phyloP scores from a whole-genome alignment of 2,888 invertebrate genomes.

The Blastobasis adustella region DNA sequence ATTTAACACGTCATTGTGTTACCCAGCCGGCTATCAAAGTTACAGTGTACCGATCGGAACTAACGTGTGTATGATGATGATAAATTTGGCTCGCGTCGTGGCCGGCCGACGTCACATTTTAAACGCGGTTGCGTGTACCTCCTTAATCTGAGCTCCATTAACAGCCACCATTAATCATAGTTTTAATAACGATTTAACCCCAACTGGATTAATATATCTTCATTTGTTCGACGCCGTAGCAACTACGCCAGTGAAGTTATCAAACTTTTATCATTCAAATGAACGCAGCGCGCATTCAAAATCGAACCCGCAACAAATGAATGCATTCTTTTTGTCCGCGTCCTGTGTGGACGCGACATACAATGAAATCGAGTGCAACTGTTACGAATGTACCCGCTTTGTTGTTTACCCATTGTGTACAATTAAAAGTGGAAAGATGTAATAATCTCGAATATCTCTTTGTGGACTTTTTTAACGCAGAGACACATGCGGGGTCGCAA shows the following conservation, averaged over 20 bases:
- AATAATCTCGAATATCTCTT: constrained; percentile 69
- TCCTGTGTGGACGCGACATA: constrained; percentile 12
- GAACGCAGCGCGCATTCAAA: constrained; percentile 45
- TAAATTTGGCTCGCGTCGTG: constrained; percentile 54
- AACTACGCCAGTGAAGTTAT: constrained; percentile 34
- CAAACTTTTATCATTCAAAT: constrained; percentile 69
- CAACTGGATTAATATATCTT: constrained; percentile 73
- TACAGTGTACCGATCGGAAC: constrained; percentile 32
- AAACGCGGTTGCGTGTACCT: constrained; percentile 58
- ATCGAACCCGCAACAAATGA: constrained; percentile 56
- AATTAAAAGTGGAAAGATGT: constrained; percentile 71
- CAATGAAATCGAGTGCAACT: constrained; percentile 60
- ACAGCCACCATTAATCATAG: constrained; percentile 69
- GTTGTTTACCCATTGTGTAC: constrained; percentile 69
- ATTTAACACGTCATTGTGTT: constrained; percentile 33
- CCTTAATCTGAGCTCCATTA: constrained; percentile 70
- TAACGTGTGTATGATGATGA: constrained; percentile 63
- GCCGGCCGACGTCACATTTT: constrained; percentile 53
- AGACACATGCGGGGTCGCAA: constrained; percentile 66
- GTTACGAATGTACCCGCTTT: constrained; percentile 62
- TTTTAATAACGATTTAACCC: constrained; percentile 75
- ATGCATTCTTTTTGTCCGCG: constrained; percentile 30
- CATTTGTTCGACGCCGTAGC: constrained; percentile 56
- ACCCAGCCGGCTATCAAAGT: constrained; percentile 25
- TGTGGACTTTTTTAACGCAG: constrained; percentile 52